Conservation (phyloP, 1,140 invertebrate species). For the Aphelenchoides avenae region DNA sequence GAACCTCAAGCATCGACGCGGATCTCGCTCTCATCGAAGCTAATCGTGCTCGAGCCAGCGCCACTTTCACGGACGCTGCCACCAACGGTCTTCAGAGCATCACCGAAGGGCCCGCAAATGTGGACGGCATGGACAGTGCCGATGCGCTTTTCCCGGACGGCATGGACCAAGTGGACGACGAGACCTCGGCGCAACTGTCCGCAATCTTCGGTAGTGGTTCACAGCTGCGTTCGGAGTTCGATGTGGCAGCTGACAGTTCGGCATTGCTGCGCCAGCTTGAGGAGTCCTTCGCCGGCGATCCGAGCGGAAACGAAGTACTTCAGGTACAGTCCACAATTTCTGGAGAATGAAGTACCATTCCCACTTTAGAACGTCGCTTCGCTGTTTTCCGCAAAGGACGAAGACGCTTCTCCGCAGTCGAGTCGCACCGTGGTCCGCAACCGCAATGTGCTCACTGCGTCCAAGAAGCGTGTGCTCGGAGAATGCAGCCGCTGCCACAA, state of each 20-base stretch:
- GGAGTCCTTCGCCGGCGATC: no score
- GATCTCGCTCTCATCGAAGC: no score
- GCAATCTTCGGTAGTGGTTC: slow-evolving; percentile 27
- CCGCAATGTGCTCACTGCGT: slow-evolving; percentile 22
- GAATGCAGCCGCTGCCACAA: slow-evolving; percentile 51
- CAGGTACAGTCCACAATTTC: no score
- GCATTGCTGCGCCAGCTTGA: no score
- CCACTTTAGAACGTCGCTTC: slow-evolving; percentile 20
- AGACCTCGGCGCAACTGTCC: slow-evolving; percentile 33
- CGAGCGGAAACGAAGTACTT: no score
- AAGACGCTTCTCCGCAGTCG: no score
- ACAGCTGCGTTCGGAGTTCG: slow-evolving; percentile 30
- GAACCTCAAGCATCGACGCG: no score
- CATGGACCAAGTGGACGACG: slow-evolving; percentile 15
- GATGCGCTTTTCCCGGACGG: slow-evolving; percentile 14
- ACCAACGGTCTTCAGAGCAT: no score
- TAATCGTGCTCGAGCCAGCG: background rate
- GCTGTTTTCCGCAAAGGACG: slow-evolving; percentile 6
- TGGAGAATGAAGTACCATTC: no score
- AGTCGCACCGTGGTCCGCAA: background rate
- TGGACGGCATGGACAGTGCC: background rate
- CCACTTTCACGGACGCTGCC: no score
- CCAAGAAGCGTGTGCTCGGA: slow-evolving; percentile 56
- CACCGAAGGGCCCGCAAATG: background rate
- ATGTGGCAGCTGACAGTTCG: slow-evolving; percentile 8